Evolutionary conservation across 2,888 invertebrate species (phyloP).

Genomic region (Stenodema calcarata): DNA sequence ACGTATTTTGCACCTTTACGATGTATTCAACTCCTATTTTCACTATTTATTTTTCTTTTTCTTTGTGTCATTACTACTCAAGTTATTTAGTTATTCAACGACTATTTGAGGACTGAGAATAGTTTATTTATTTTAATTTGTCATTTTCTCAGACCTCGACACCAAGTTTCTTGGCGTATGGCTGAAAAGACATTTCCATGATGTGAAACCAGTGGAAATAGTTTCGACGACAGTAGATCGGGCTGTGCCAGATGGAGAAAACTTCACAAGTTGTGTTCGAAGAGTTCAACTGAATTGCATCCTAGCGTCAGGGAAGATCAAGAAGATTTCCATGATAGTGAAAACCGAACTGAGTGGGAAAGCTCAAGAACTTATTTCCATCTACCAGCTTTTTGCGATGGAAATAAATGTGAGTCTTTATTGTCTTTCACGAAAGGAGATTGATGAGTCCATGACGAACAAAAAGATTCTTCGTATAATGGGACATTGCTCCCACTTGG

Average conservation of each 20-base stretch:
- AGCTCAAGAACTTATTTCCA: neutral
- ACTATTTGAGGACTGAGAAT: too few species aligned
- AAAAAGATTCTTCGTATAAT: too few species aligned
- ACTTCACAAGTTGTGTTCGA: neutral
- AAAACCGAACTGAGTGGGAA: neutral
- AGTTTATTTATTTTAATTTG: too few species aligned
- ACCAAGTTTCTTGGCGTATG: neutral
- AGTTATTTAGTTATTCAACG: too few species aligned
- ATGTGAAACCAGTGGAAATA: neutral
- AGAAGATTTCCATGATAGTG: neutral
- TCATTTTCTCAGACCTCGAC: too few species aligned
- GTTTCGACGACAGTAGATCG: neutral
- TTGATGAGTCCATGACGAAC: too few species aligned
- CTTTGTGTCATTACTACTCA: too few species aligned
- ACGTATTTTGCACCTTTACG: too few species aligned
- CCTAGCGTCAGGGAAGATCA: neutral
- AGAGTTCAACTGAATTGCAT: constrained; percentile 20
- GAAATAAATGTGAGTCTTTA: neutral
- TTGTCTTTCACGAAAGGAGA: too few species aligned
- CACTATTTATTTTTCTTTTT: too few species aligned
- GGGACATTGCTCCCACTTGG: too few species aligned
- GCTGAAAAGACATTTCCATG: neutral
- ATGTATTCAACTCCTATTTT: too few species aligned
- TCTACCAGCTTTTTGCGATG: neutral
- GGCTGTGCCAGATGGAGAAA: constrained; percentile 10